Conservation (phyloP, 2,888 invertebrate species). For the Spatulosminthurus flaviceps region DNA sequence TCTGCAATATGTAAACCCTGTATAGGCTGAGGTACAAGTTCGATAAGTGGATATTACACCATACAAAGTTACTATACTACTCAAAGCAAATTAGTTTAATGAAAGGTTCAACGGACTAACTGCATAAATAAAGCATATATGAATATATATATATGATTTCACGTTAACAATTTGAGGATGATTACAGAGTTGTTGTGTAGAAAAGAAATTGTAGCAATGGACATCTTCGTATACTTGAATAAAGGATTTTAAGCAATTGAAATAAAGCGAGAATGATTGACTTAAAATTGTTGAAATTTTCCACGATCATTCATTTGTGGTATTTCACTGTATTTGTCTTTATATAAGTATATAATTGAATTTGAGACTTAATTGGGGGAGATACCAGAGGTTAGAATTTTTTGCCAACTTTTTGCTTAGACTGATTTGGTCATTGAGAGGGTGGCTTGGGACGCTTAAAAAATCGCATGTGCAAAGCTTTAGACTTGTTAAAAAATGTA, state of each 20-base stretch:
- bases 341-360: slow-evolving; percentile 1
- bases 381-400: slow-evolving; percentile 31
- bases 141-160: too few relatives aligned
- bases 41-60: too few relatives aligned
- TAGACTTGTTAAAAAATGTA: not conserved
- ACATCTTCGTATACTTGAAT: slow-evolving; percentile 20
- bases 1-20: not conserved
- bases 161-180: not conserved
- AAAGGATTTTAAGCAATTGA: slow-evolving; percentile 14
- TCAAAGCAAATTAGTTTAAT: not conserved
- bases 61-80: too few relatives aligned
- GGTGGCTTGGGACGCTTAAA: slow-evolving; percentile 45
- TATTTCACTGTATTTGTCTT: not conserved
- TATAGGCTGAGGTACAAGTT: not conserved
- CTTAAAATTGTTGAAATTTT: not conserved
- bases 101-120: not conserved
- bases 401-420: slow-evolving; percentile 26
- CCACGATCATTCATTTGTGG: not conserved
- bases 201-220: slow-evolving; percentile 1
- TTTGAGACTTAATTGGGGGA: slow-evolving; percentile 7
- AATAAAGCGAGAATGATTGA: slow-evolving; percentile 6
- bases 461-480: slow-evolving; percentile 26
- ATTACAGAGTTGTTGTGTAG: not conserved
- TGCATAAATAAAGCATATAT: not conserved
- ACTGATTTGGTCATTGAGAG: slow-evolving; percentile 20